Evolutionary conservation across 1,140 invertebrate genomes (phyloP), one percentile per base, ranked within the genome.

Genomic region (Caenorhabditis brenneri): DNA sequence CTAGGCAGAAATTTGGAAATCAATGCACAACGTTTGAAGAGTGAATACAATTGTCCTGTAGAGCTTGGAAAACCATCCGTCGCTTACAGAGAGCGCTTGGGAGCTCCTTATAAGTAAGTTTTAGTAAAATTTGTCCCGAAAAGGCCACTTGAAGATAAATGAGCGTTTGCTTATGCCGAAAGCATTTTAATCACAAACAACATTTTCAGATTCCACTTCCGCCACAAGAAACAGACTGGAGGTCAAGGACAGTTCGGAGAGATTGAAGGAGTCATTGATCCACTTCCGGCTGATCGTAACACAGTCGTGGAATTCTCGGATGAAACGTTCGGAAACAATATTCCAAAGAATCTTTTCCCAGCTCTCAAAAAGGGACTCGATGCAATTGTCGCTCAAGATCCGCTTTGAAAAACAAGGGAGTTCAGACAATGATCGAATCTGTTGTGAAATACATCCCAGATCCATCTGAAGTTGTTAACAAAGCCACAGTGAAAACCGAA

Each of bases 181-280:
- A n/a, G n/a, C n/a, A n/a, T n/a, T n/a, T n/a, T n/a, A n/a, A n/a
- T n/a, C n/a, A n/a, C n/a, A n/a, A n/a, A n/a, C n/a, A n/a, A n/a
- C 10, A 22, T 29, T 74, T 12, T 51, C 49, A 92, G 94, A 83
- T 99, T 98, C 92, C 95, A 99, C 92, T 98, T 96, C 91, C 92
- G 97, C 5, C 98, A 99, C 91, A 99, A 99, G 91, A 98, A 96
- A 88, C 98, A 99, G 91, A 94, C 94, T 6, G 98, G 98, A 31
- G 98, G 98, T 86, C 94, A 95, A 83, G 98, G 98, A 22, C 97
- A 99, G 91, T 99, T 93, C 92, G 98, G 94, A 31, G 92, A 95
- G 85, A 95, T 99, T 33, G 94, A 93, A 78, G 98, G 98, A 24
- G 88, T 95, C 48, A 92, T 99, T 88, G 96, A 98, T 91, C 87